Conservation (phyloP, 1,140 invertebrate genomes). For the Hyposmocoma kahamanoa region DNA sequence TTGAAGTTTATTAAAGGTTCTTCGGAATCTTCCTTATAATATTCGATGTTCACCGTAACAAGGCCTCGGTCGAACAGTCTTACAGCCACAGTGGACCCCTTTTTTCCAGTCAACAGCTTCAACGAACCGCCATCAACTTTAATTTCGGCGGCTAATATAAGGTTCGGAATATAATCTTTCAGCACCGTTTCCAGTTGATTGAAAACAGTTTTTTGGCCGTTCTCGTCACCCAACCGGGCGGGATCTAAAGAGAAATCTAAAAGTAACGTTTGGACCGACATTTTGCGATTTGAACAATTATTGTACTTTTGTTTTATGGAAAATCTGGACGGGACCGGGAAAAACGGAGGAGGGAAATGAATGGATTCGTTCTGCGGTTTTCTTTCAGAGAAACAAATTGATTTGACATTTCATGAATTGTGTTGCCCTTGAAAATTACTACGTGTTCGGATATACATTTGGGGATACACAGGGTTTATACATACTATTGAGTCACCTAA, state of each 20-base stretch:
- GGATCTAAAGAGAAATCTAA: conserved; percentile 87
- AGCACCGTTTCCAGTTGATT: conserved; percentile 79
- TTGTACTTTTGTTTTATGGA: not conserved
- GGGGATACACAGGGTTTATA: not conserved
- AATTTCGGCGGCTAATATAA: conserved; percentile 77
- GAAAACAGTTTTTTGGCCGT: conserved; percentile 78
- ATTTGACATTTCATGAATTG: not conserved
- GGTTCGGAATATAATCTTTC: conserved; percentile 79
- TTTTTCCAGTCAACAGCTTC: conserved; percentile 79
- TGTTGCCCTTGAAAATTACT: not conserved
- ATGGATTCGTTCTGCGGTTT: no score
- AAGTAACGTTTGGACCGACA: conserved; percentile 88
- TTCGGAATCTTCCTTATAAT: conserved; percentile 83
- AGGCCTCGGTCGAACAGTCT: conserved; percentile 82
- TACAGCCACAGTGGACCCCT: conserved; percentile 79
- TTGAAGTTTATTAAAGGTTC: conserved; percentile 82
- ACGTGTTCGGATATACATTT: not conserved
- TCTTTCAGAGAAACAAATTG: not conserved
- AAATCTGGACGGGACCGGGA: conserved; percentile 27
- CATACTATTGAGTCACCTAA: no score
- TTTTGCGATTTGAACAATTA: conserved; percentile 38
- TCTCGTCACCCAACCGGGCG: conserved; percentile 77
- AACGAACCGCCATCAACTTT: conserved; percentile 79
- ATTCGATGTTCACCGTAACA: conserved; percentile 87
- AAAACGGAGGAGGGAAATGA: conserved; percentile 6